Base-by-base conservation (phyloP, 2,113 vertebrate genomes). In the Polypterus senegalus region DNA sequence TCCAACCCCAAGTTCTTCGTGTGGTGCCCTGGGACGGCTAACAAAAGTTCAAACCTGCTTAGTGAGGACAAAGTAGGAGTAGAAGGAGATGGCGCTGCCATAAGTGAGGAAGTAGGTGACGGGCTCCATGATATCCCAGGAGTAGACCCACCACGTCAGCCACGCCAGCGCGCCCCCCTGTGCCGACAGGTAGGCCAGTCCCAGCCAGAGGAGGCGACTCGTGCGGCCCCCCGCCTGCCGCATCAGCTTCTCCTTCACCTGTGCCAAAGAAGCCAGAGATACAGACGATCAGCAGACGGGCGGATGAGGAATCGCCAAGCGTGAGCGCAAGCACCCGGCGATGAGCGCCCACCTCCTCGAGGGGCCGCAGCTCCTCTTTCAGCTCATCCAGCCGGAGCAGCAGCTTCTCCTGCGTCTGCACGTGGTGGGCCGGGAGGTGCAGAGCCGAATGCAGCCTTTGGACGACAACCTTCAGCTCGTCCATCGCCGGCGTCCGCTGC, bases 91-190 rank as follows among this genome's bases (percentile, higher is more conserved):
- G 81, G 92, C 89, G 57, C 91, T 97, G 47, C 79, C 82, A 0
- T 91, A 91, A 45, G 92, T 92, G 76, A 97, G 83, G 80, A 98
- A 98, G 72, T 94, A 98, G 0, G 95, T 98, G 58, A 98, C 91
- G 0, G 95, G 94, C 63, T 98, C 94, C 89, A 96, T 98, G 72
- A 98, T 89, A 47, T 98, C 94, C 94, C 94, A 98, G 0, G 94
- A 97, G 60, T 94, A 98, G 47, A 97, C 94, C 95, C 95, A 97
- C 95, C 95, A 98, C 0, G 95, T 98, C 57, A 98, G 86, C 94
- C 94, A 98, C 0, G 90, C 92, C 82, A 98, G 9, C 0, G 89
- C 92, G 4, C 95, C 95, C 0, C 91, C 94, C 72, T 98, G 94
- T 2, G 86, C 68, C 0, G 94, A 97, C 67, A 98, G 70, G 73